Percentiles rank a stretch among this genome's conserved stretches.
phyloP scores from a whole-genome alignment of 2,113 vertebrate genomes.

The Propithecus coquereli region DNA sequence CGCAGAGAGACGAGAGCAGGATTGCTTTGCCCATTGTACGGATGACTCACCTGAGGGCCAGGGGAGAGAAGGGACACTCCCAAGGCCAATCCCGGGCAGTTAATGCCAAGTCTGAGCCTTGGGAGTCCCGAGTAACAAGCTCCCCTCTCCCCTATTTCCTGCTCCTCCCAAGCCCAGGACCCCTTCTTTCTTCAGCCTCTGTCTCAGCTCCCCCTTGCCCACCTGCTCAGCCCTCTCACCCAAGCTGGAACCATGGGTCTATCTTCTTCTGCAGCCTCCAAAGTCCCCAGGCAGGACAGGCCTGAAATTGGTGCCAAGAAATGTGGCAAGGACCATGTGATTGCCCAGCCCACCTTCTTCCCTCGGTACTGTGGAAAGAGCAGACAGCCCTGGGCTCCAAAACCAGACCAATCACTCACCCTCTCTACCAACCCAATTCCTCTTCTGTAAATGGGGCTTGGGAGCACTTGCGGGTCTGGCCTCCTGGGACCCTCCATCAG shows the following conservation, averaged over 20 bases:
- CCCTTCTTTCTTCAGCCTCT: background rate
- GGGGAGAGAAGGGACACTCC: background rate
- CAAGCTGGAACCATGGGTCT: background rate
- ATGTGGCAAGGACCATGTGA: background rate
- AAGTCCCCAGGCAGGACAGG: background rate
- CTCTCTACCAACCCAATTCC: background rate
- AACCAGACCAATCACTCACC: background rate
- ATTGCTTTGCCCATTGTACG: background rate
- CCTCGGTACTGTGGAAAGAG: background rate
- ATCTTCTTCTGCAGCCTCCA: background rate
- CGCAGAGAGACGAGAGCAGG: background rate
- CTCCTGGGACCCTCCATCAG: background rate
- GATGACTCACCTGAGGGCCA: background rate
- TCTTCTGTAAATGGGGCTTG: background rate
- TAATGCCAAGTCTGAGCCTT: background rate
- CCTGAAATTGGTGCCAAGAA: background rate
- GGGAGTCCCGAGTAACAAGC: background rate
- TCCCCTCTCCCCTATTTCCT: background rate
- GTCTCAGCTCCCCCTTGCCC: background rate
- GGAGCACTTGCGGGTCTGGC: background rate
- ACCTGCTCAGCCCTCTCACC: background rate
- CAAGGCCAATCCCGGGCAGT: background rate
- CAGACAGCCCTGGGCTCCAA: background rate
- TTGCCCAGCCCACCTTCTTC: background rate
- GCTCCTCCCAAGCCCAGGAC: background rate